Evolutionary conservation across 2,113 vertebrate genomes (phyloP), one percentile per base, ranked within the genome.

Genomic region (Porphyrio hochstetteri): DNA sequence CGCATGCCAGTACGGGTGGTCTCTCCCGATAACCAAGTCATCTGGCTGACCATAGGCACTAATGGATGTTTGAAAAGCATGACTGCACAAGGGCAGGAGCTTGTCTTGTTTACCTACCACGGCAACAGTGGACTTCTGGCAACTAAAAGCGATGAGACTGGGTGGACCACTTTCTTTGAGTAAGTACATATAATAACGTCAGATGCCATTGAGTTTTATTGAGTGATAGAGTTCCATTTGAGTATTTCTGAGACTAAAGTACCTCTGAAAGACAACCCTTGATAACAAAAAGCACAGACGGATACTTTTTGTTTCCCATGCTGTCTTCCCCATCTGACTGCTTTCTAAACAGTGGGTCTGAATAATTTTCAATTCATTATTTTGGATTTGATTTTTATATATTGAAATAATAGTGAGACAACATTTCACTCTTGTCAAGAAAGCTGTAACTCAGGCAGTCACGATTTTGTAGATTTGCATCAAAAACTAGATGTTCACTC

Each of bases 91-190:
- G 99, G 99, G 13, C 98, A 98, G 82, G 99, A 99, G 82, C 96
- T 99, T 29, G 99, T 99, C 75, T 97, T 99, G 65, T 98, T 99
- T 61, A 99, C 99, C 10, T 99, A 99, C 97, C 99, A 99, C 8
- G 99, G 99, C 61, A 99, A 98, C 82, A 99, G 99, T 15, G 99
- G 99, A 14, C 98, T 99, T 53, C 94, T 99, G 88, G 99, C 99
- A 57, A 99, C 99, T 6, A 99, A 99, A 97, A 99, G 99, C 0
- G 99, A 98, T 28, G 98, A 99, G 95, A 99, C 99, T 31, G 99
- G 99, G 80, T 99, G 99, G 99, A 99, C 99, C 5, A 99, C 99
- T 8, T 99, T 99, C 96, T 99, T 99, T 88, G 99, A 99, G 99
- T 99, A 98, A 99, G 99, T 99, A 93, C 9, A 70, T 76, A 25